A percentile compares a stretch with the other conserved stretches of the same genome.
Evolutionary conservation across 2,113 vertebrate species (phyloP).

Genomic region (Coreoperca whiteheadi): DNA sequence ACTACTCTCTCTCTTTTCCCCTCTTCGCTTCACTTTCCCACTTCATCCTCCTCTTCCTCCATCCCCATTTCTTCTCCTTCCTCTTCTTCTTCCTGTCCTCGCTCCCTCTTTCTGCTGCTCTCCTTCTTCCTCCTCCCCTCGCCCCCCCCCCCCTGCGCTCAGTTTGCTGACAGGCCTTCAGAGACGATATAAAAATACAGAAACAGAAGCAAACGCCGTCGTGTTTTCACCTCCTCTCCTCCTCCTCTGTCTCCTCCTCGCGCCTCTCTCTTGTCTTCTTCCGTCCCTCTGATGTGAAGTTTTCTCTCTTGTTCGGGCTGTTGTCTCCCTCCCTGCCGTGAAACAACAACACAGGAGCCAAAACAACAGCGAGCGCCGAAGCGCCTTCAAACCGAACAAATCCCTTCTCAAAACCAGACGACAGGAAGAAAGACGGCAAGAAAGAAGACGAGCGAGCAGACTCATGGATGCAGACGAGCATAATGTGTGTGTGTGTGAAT

Average conservation of each 20-base stretch:
- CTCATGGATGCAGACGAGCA: constrained; percentile 6
- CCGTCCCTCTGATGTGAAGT: constrained; percentile 71
- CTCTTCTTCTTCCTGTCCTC: background rate
- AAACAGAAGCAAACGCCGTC: constrained; percentile 63
- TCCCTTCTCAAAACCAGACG: constrained; percentile 54
- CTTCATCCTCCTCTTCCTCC: background rate
- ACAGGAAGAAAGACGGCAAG: constrained; percentile 30
- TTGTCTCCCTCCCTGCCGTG: constrained; percentile 65
- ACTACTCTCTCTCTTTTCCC: background rate
- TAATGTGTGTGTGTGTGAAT: constrained; percentile 36
- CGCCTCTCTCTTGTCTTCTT: constrained; percentile 1
- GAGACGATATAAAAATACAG: constrained; percentile 68
- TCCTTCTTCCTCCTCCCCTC: background rate
- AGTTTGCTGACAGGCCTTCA: constrained; percentile 71
- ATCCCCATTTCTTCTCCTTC: background rate
- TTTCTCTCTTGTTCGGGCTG: constrained; percentile 66
- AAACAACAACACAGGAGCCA: constrained; percentile 58
- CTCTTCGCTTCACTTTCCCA: background rate
- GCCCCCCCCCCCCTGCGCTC: constrained; percentile 3
- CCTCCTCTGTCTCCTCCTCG: constrained; percentile 14
- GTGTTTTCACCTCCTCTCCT: constrained; percentile 35
- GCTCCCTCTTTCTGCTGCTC: background rate
- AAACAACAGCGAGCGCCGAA: constrained; percentile 65
- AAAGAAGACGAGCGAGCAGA: constrained; percentile 17
- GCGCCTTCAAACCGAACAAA: constrained; percentile 71